Conservation (phyloP, 2,888 invertebrate genomes). For the Acronicta leporina region DNA sequence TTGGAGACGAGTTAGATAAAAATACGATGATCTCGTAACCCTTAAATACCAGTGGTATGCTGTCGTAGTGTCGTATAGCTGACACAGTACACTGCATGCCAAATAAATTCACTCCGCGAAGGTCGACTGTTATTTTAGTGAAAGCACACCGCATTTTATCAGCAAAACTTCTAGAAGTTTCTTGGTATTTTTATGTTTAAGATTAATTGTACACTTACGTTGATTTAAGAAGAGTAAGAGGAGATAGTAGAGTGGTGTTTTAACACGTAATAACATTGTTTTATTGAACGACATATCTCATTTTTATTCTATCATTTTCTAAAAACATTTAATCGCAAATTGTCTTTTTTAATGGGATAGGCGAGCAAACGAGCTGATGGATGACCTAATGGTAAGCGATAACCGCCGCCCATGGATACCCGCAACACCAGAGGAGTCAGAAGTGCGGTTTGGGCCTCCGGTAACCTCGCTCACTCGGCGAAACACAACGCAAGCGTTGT, state of each 20-base stretch:
- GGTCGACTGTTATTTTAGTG: constrained; percentile 71
- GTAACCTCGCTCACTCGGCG: no score
- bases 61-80: constrained; percentile 17
- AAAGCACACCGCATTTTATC: constrained; percentile 52
- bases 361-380: no score
- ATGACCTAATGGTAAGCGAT: no score
- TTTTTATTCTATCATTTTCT: no score
- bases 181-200: neutral
- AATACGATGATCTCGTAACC: constrained; percentile 12
- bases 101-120: constrained; percentile 70
- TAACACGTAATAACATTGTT: no score
- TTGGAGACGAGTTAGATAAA: constrained; percentile 6
- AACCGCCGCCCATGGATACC: no score
- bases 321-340: no score
- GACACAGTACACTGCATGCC: constrained; percentile 60
- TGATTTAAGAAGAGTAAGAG: neutral
- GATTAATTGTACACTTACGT: neutral
- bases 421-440: no score
- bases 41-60: constrained; percentile 17
- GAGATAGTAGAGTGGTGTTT: neutral
- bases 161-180: constrained; percentile 26
- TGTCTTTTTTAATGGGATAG: no score
- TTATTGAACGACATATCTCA: no score
- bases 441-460: no score
- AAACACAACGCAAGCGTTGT: no score